Evolutionary conservation across 2,113 vertebrate genomes (phyloP), one percentile per base, ranked within the genome.

Genomic region (Perca schrenkii): DNA sequence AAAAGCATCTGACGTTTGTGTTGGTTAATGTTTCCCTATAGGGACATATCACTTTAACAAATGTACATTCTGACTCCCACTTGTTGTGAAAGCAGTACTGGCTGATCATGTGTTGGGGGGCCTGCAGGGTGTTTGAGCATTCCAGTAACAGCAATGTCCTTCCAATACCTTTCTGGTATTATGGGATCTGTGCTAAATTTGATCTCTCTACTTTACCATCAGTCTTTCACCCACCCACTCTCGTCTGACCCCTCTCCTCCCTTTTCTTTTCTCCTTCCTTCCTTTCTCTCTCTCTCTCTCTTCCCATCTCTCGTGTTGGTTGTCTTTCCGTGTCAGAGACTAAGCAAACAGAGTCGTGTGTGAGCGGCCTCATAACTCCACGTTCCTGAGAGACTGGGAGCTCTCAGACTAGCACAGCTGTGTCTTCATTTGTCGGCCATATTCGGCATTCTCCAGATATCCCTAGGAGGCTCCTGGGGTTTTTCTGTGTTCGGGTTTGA

Each of bases 311-410:
- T 88, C 6, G 19, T 83, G 81, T 87, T 89, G 79, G 88, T 88
- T 93, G 85, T 87, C 91, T 93, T 93, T 94, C 88, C 65, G 80
- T 94, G 92, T 95, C 93, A 94, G 88, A 92, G 92, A 90, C 90
- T 94, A 94, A 94, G 93, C 91, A 95, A 94, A 93, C 93, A 92
- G 36, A 90, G 89, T 92, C 91, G 88, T 89, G 91, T 90, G 91
- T 91, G 86, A 82, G 87, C 57, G 53, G 84, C 83, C 90, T 90
- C 86, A 83, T 89, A 91, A 93, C 83, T 82, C 79, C 19, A 43
- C 77, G 60, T 89, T 92, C 88, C 86, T 86, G 63, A 43, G 85
- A 89, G 92, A 89, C 89, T 34, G 21, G 68, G 67, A 82, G 80
- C 77, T 84, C 84, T 83, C 85, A 62, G 72, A 67, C 71, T 64